Base-by-base conservation (phyloP, 2,113 vertebrate genomes). In the Dipodomys merriami region DNA sequence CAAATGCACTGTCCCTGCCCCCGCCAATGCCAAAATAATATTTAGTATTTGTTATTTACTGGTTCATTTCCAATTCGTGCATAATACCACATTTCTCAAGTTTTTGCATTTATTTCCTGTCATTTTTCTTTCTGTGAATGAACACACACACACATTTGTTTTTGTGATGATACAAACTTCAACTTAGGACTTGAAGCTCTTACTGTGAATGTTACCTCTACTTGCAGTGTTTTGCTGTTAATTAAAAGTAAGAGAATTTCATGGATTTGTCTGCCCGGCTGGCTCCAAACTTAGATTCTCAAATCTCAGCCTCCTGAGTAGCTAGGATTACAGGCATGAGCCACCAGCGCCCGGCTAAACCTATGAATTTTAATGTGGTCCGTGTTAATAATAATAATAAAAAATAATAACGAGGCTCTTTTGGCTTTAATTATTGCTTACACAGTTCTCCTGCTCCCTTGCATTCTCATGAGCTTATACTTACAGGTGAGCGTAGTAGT, bases 41-140 rank as follows among this genome's bases (percentile, higher is more conserved):
- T 35, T 15, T 90, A 83, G 35, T 12, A 90, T 22, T 83, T 84
- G 67, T 87, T 9, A 68, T 88, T 88, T 60, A 94, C 13, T 81
- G 67, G 79, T 33, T 83, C 53, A 39, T 73, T 79, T 88, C 46
- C 90, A 67, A 78, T 49, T 46, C 77, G 30, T 62, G 22, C 67
- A 22, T 71, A 73, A 68, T 6, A 83, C 67, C 13, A 10, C 6
- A 83, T 80, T 93, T 88, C 65, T 71, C 0, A 57, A 10, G 53
- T 78, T 16, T 27, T 12, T 68, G 46, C 7, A 29, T 80, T 16
- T 77, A 46, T 77, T 77, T 88, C 44, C 74, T 39, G 20, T 39
- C 35, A 39, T 73, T 73, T 72, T 27, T 76, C 39, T 76, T 76
- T 76, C 73, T 44, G 18, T 25, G 35, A 44, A 39, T 74, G 39